Evolutionary conservation across 2,888 invertebrate genomes (phyloP).

Genomic region (Cryptus viduatorius): DNA sequence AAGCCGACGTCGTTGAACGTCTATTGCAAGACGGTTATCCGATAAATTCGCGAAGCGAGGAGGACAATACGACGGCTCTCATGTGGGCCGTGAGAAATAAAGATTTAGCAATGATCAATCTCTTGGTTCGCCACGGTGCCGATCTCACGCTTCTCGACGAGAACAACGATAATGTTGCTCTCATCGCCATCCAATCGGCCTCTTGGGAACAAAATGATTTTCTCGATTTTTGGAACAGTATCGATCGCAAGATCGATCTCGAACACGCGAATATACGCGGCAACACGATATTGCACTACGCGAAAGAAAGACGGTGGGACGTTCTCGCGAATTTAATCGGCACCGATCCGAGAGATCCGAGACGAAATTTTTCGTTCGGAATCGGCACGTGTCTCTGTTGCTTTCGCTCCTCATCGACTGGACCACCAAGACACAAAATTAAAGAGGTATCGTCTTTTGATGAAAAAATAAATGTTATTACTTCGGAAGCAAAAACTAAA

Average conservation of each 20-base stretch:
- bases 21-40: slow-evolving; percentile 76
- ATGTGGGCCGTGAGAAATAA: slow-evolving; percentile 84
- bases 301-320: slow-evolving; percentile 83
- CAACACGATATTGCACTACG: slow-evolving; percentile 83
- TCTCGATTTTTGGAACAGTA: slow-evolving; percentile 81
- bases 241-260: slow-evolving; percentile 77
- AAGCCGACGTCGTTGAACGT: slow-evolving; percentile 79
- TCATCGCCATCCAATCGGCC: slow-evolving; percentile 82
- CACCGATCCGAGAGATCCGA: background rate
- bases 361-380: background rate
- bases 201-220: slow-evolving; percentile 84
- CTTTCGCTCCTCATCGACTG: slow-evolving; percentile 15
- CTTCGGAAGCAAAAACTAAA: too few relatives aligned
- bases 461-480: background rate
- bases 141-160: slow-evolving; percentile 78
- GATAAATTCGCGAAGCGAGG: slow-evolving; percentile 72
- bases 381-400: slow-evolving; percentile 54
- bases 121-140: slow-evolving; percentile 82
- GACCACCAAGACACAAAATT: background rate
- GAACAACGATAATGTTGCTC: slow-evolving; percentile 82
- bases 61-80: slow-evolving; percentile 81
- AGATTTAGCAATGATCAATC: slow-evolving; percentile 81
- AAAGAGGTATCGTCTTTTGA: slow-evolving; percentile 11
- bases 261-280: slow-evolving; percentile 82
- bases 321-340: slow-evolving; percentile 78